A percentile compares a stretch with the other conserved stretches of the same genome.
These are phyloP conservation scores for Seriola quinqueradiata DNA, from an alignment of 2,113 vertebrate species.

Conservation along the genomic window DNA sequence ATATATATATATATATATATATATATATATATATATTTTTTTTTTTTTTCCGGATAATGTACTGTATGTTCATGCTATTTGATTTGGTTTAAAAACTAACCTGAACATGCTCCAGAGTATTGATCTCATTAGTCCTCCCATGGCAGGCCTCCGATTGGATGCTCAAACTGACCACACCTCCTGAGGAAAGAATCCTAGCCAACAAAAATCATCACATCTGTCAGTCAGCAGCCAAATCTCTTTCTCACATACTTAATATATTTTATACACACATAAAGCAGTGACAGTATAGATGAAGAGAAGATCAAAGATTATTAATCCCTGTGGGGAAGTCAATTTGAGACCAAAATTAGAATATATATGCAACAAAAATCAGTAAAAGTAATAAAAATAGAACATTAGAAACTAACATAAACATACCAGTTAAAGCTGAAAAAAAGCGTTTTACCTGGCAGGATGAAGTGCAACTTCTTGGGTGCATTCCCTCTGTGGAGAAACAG, in stretches of 20 bases:
- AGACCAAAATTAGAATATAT: neutral
- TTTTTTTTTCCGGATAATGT: neutral
- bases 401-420: neutral
- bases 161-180: constrained; percentile 58
- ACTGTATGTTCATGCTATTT: neutral
- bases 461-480: constrained; percentile 62
- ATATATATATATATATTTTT: neutral
- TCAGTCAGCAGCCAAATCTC: constrained; percentile 23
- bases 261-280: constrained; percentile 4
- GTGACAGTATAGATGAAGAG: constrained; percentile 1
- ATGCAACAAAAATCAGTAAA: neutral
- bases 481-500: constrained; percentile 53
- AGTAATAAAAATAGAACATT: neutral
- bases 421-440: neutral
- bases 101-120: constrained; percentile 79
- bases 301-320: constrained; percentile 23
- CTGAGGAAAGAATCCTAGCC: constrained; percentile 72
- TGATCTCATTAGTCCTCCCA: constrained; percentile 78
- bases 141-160: constrained; percentile 75
- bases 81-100: constrained; percentile 40
- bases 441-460: constrained; percentile 57
- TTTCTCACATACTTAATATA: neutral
- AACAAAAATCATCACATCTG: constrained; percentile 8
- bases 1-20: too few species aligned
- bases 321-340: neutral